Evolutionary conservation across 2,113 vertebrate species (phyloP).

Genomic region (Choloepus hoffmanni): DNA sequence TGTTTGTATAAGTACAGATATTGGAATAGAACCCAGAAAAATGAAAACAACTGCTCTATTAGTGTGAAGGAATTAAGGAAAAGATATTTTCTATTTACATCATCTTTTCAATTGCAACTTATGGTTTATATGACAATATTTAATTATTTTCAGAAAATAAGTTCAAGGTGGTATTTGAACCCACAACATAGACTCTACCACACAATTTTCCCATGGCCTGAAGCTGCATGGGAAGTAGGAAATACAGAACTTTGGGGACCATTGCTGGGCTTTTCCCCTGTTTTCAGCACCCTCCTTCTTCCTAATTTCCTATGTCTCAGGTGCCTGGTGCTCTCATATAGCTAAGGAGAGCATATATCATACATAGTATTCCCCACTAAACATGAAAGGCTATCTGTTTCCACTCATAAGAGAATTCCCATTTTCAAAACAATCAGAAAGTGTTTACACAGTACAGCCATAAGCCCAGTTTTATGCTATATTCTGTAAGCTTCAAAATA

Average conservation of each 20-base stretch:
- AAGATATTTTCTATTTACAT: conserved; percentile 43
- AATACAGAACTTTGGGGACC: neutral
- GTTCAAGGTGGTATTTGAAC: no score
- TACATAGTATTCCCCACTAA: neutral
- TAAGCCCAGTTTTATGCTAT: neutral
- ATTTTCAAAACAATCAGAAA: no score
- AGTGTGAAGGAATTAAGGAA: neutral
- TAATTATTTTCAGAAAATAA: conserved; percentile 13
- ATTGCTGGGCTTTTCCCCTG: neutral
- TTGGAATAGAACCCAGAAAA: no score
- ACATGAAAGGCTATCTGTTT: neutral
- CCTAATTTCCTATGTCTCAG: neutral
- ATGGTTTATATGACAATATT: neutral
- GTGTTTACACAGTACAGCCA: neutral
- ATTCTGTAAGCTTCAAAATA: conserved; percentile 35
- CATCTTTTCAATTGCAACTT: conserved; percentile 29
- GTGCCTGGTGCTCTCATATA: neutral
- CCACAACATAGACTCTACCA: no score
- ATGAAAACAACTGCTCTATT: no score
- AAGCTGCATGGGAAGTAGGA: conserved; percentile 44
- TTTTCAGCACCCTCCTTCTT: neutral
- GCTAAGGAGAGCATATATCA: neutral
- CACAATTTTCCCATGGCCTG: no score
- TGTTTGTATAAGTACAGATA: no score
- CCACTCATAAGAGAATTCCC: conserved; percentile 11